These are phyloP conservation scores for Pteropus alecto DNA, from an alignment of 2,113 vertebrate genomes.

Conservation along the genomic window DNA sequence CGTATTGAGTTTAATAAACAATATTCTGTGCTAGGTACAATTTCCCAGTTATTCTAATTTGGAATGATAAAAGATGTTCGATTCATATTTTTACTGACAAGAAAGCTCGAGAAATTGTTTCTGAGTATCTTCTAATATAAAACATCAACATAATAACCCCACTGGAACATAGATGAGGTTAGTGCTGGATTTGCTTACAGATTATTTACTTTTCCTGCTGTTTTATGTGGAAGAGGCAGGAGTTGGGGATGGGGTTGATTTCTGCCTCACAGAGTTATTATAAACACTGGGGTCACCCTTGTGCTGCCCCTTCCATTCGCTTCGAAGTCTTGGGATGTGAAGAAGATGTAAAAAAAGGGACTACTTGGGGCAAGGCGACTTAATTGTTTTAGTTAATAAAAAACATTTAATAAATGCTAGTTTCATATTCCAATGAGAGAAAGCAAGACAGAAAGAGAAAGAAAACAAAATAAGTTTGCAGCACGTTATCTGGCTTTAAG, in stretches of 20 bases:
- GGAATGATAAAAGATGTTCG: constrained; percentile 4
- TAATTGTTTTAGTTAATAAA: background rate
- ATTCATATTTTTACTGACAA: constrained; percentile 21
- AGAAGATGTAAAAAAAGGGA: background rate
- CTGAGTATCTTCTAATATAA: background rate
- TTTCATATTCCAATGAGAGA: background rate
- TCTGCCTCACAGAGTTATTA: background rate
- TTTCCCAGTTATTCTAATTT: background rate
- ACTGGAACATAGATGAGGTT: background rate
- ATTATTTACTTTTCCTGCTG: background rate
- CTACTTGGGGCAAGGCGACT: background rate
- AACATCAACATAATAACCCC: constrained; percentile 23
- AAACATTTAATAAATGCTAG: constrained; percentile 10
- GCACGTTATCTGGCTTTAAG: background rate
- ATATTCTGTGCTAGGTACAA: background rate
- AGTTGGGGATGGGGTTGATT: background rate
- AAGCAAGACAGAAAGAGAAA: background rate
- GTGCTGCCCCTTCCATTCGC: background rate
- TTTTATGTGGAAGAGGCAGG: background rate
- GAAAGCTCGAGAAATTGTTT: constrained; percentile 18
- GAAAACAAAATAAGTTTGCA: background rate
- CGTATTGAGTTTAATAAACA: background rate
- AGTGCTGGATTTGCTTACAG: background rate
- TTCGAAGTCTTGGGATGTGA: background rate
- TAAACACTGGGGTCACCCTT: background rate